Conservation (phyloP, 2,888 invertebrate genomes). For the Tipula helvola region DNA sequence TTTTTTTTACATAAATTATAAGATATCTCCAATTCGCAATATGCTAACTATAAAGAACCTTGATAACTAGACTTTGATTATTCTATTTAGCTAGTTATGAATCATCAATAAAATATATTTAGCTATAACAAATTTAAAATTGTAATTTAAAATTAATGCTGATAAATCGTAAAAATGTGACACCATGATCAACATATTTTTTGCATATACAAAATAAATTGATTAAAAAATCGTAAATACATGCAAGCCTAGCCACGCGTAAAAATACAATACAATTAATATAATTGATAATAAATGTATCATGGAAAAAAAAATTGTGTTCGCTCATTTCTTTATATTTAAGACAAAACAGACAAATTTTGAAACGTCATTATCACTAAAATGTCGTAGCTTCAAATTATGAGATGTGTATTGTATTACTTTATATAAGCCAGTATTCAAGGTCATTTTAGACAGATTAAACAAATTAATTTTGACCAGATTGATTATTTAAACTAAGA, state of each 20-base stretch:
- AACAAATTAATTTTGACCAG: too few relatives aligned
- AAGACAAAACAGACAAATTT: not conserved
- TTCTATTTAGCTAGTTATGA: not conserved
- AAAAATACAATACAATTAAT: not conserved
- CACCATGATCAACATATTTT: not conserved
- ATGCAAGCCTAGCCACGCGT: not conserved
- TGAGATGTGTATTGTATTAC: not conserved
- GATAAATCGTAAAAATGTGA: not conserved
- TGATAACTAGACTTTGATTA: not conserved
- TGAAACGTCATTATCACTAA: not conserved
- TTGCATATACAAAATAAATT: not conserved
- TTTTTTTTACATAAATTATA: too few relatives aligned
- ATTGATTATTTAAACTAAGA: too few relatives aligned
- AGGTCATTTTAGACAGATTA: not conserved
- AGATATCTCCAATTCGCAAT: too few relatives aligned
- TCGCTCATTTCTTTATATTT: not conserved
- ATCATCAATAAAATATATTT: not conserved
- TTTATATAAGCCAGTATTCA: not conserved
- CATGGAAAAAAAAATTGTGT: not conserved
- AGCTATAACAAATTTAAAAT: not conserved
- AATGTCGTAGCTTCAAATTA: not conserved
- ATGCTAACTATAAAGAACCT: too few relatives aligned
- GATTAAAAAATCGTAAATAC: not conserved
- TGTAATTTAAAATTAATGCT: not conserved
- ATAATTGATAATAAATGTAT: not conserved